These are phyloP conservation scores for Mesoligia furuncula DNA, from an alignment of 2,888 invertebrate species.

Conservation along the genomic window DNA sequence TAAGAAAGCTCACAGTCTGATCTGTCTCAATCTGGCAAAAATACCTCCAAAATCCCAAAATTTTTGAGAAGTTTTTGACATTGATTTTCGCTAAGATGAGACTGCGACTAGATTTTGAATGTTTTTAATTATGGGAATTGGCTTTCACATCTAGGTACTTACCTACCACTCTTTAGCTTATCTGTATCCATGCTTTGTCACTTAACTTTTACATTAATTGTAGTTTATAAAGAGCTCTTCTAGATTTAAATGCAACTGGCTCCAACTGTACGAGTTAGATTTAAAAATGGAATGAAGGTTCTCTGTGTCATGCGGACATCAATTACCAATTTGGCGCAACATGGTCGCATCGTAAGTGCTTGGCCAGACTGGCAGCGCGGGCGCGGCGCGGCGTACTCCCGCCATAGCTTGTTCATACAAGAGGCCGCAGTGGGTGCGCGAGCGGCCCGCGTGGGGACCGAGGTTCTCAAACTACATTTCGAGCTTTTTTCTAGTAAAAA, in stretches of 20 bases:
- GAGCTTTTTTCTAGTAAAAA: too few species aligned
- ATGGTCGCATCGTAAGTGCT: constrained; percentile 6
- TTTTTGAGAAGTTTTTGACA: not conserved
- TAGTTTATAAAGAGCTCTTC: not conserved
- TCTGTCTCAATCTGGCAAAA: not conserved
- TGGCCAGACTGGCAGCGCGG: too few species aligned
- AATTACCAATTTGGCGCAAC: constrained; percentile 32
- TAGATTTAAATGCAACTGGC: not conserved
- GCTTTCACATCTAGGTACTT: not conserved
- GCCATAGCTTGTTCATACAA: too few species aligned
- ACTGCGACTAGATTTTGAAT: not conserved
- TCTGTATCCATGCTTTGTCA: not conserved
- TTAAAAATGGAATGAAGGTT: constrained; percentile 14
- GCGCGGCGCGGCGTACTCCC: too few species aligned
- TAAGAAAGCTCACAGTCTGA: not conserved
- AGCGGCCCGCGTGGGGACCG: too few species aligned
- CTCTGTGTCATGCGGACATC: constrained; percentile 4
- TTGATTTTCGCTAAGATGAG: too few species aligned
- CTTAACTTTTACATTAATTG: not conserved
- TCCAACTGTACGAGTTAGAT: not conserved
- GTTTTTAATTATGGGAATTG: not conserved
- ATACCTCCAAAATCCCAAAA: not conserved
- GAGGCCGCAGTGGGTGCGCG: too few species aligned
- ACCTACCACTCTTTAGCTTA: not conserved
- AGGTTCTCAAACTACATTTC: too few species aligned